Conservation (phyloP, 2,797 vertebrate genomes). For the Rachycentron canadum region DNA sequence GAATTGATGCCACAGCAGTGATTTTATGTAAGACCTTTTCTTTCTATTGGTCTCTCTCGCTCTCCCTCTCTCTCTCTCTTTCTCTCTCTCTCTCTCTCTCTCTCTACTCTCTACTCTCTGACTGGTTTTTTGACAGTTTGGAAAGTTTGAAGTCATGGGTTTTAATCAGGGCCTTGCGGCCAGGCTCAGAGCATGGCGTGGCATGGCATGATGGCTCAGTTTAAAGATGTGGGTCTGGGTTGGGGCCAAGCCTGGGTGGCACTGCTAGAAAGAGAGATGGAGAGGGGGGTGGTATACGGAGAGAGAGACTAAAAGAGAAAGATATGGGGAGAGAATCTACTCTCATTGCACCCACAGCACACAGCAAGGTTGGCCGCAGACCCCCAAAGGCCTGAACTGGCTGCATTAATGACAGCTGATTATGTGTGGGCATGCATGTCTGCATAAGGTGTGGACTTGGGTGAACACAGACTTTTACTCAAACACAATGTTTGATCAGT, state of each 20-base stretch:
- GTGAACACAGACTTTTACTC: conserved; percentile 24
- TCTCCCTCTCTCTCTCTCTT: conserved; percentile 14
- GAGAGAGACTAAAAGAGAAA: conserved; percentile 16
- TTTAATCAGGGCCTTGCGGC: conserved; percentile 86
- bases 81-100: neutral
- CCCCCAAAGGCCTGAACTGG: conserved; percentile 62
- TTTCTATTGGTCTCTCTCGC: conserved; percentile 42
- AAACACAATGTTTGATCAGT: conserved; percentile 63
- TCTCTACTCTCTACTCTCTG: conserved; percentile 27
- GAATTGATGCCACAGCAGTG: conserved; percentile 62
- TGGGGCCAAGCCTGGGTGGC: conserved; percentile 83
- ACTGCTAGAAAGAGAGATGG: conserved; percentile 61
- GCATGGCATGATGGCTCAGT: conserved; percentile 84
- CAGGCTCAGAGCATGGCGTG: conserved; percentile 75
- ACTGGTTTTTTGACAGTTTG: conserved; percentile 81
- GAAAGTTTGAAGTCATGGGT: conserved; percentile 91
- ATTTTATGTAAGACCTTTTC: conserved; percentile 61
- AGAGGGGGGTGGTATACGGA: neutral
- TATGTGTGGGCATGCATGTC: conserved; percentile 65
- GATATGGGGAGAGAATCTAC: conserved; percentile 40
- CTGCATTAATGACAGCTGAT: conserved; percentile 65
- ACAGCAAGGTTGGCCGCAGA: conserved; percentile 67
- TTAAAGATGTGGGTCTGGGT: conserved; percentile 88
- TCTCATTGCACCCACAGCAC: conserved; percentile 47
- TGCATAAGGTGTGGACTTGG: conserved; percentile 27